A percentile compares a stretch with the other conserved stretches of the same genome.
phyloP scores from a whole-genome alignment of 2,888 invertebrate genomes.

The Xestoiulus laeticollis region DNA sequence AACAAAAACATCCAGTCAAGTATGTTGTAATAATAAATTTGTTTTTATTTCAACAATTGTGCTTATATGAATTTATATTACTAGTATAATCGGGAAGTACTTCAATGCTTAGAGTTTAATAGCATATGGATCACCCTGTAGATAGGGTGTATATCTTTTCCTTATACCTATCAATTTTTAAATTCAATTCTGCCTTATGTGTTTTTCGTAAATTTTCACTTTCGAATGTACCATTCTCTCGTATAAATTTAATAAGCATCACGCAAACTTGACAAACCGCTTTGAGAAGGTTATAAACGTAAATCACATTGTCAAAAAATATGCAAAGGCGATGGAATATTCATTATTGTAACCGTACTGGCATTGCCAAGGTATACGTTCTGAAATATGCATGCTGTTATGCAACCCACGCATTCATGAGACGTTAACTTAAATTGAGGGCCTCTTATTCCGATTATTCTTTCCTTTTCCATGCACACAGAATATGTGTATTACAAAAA shows the following conservation, averaged over 20 bases:
- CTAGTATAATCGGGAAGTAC: no score
- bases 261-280: constrained; percentile 49
- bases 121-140: not conserved
- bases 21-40: no score
- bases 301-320: constrained; percentile 51
- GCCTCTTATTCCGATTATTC: constrained; percentile 29
- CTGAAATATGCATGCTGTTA: not conserved
- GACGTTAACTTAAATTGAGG: constrained; percentile 37
- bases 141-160: no score
- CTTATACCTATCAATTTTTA: constrained; percentile 25
- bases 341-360: not conserved
- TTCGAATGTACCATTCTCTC: not conserved
- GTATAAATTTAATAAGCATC: constrained; percentile 48
- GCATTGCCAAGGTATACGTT: not conserved
- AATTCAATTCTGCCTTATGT: constrained; percentile 34
- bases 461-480: not conserved
- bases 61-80: no score
- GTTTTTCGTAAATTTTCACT: not conserved
- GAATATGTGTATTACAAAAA: not conserved
- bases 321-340: constrained; percentile 46
- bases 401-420: constrained; percentile 11
- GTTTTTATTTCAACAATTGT: no score
- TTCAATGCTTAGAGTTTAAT: no score
- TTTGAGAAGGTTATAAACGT: constrained; percentile 49
- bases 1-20: no score